phyloP scores from a whole-genome alignment of 2,113 vertebrate species.

The Syngnathoides biaculeatus region DNA sequence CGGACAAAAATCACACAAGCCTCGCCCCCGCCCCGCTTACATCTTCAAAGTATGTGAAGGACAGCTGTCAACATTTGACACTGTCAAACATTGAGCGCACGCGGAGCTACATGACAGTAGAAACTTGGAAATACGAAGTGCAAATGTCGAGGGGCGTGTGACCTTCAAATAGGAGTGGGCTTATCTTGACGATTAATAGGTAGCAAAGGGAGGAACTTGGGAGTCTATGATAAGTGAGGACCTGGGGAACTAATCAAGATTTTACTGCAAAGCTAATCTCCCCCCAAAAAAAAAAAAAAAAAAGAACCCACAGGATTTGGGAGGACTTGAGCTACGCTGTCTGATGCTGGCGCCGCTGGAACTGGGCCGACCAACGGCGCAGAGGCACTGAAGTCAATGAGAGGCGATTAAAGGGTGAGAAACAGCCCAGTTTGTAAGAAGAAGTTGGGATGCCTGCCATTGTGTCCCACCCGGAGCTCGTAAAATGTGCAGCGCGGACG shows the following conservation, averaged over 20 bases:
- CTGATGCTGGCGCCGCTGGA: conserved; percentile 9
- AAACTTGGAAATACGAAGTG: conserved; percentile 8
- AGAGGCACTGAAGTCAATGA: conserved; percentile 17
- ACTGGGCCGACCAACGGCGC: conserved; percentile 2
- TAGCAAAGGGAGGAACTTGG: conserved; percentile 15
- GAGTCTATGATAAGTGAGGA: conserved; percentile 32
- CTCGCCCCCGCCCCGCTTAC: background rate
- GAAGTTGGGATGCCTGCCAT: conserved; percentile 37
- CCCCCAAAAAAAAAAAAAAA: background rate
- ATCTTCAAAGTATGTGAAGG: conserved; percentile 24
- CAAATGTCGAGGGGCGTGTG: conserved; percentile 41
- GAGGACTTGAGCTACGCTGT: conserved; percentile 16
- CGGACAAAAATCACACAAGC: conserved; percentile 11
- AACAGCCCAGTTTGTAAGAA: conserved; percentile 32
- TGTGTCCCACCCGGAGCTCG: conserved; percentile 20
- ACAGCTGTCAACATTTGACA: conserved; percentile 49
- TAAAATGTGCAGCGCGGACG: conserved; percentile 6
- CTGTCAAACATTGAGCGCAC: conserved; percentile 25
- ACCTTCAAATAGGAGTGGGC: conserved; percentile 44
- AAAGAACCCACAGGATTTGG: conserved; percentile 1
- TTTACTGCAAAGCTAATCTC: conserved; percentile 9
- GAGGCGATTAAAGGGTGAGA: conserved; percentile 25
- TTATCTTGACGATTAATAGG: conserved; percentile 31
- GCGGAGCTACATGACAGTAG: conserved; percentile 1
- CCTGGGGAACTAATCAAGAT: conserved; percentile 33